Percentiles rank a stretch among this genome's conserved stretches.
phyloP scores from a whole-genome alignment of 2,888 invertebrate genomes.

The Meteorus cinctellus region DNA sequence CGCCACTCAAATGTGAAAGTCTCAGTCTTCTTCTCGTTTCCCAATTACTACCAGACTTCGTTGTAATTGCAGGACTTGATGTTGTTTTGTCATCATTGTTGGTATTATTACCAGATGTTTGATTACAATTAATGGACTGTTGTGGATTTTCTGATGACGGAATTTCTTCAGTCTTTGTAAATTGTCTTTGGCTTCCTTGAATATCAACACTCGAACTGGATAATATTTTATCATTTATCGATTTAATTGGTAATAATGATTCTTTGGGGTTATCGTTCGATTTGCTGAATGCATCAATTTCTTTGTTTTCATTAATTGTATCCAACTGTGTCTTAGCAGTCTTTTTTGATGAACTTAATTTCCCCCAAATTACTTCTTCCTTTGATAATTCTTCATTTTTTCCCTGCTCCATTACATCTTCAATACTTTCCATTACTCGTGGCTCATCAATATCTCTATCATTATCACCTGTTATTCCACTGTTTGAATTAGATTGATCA shows the following conservation, averaged over 20 bases:
- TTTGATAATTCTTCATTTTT: not conserved
- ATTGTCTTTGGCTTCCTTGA: conserved; percentile 25
- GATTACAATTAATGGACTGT: not conserved
- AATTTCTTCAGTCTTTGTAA: conserved; percentile 32
- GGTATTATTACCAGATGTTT: not conserved
- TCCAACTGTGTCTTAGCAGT: conserved; percentile 13
- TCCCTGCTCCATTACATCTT: not conserved
- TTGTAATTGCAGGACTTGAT: conserved; percentile 15
- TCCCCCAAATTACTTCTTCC: conserved; percentile 4
- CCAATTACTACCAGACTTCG: conserved; percentile 35
- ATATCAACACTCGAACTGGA: not conserved
- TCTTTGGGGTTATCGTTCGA: conserved; percentile 3
- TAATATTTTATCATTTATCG: not conserved
- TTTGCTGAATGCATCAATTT: not conserved
- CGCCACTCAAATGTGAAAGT: conserved; percentile 49
- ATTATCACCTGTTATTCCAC: not conserved
- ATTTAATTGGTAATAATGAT: conserved; percentile 12
- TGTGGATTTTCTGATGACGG: conserved; percentile 4
- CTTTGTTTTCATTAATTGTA: not conserved
- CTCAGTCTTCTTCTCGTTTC: conserved; percentile 46
- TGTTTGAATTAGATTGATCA: not conserved
- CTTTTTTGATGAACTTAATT: not conserved
- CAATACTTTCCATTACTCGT: conserved; percentile 20
- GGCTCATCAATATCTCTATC: not conserved
- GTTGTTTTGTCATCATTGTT: conserved; percentile 14